Conservation (phyloP, 2,113 vertebrate genomes). For the Climacteris rufus region DNA sequence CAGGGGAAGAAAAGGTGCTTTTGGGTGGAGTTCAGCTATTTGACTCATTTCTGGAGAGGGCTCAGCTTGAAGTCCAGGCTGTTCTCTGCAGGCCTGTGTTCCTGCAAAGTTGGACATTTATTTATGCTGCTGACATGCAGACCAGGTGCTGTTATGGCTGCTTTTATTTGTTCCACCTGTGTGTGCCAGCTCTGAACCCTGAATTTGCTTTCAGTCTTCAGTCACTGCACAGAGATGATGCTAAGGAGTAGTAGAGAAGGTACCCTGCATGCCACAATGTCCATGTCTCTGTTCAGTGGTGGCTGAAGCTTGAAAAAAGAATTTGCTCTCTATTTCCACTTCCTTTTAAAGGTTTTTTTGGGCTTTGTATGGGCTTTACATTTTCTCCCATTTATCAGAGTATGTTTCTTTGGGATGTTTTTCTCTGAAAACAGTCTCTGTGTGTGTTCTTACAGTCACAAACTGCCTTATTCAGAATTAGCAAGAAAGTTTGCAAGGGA, state of each 20-base stretch:
- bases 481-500: neutral
- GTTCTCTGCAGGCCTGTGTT: neutral
- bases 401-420: conserved; percentile 6
- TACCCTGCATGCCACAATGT: neutral
- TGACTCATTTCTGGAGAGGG: neutral
- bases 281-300: neutral
- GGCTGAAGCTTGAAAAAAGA: neutral
- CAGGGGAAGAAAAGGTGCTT: neutral
- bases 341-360: conserved; percentile 25
- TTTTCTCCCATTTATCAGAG: conserved; percentile 20
- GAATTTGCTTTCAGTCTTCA: neutral
- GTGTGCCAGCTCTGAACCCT: neutral
- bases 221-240: neutral
- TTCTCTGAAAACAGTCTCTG: neutral
- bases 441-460: neutral
- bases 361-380: neutral
- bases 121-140: neutral
- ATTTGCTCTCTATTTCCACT: neutral
- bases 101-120: neutral
- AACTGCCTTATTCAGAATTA: conserved; percentile 20
- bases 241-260: neutral
- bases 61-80: neutral
- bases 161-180: neutral
- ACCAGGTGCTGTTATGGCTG: neutral
- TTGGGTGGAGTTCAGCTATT: neutral